Percentiles rank a stretch among this genome's conserved stretches.
Evolutionary conservation across 1,140 invertebrate species (phyloP).

Genomic region (Macrostomum lignano): DNA sequence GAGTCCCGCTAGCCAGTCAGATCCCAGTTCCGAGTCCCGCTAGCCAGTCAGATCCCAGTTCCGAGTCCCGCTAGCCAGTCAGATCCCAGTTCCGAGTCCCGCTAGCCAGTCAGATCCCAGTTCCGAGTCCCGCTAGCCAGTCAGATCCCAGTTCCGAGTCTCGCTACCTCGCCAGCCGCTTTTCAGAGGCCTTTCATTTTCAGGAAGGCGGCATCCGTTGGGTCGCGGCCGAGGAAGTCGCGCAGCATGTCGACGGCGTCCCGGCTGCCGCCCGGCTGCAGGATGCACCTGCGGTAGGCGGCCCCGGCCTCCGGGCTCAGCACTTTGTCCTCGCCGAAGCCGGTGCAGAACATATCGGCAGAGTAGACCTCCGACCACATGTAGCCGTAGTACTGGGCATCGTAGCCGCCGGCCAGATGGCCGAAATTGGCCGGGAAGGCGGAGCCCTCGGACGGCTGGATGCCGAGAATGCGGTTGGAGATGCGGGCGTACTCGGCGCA

Average conservation of each 20-base stretch:
- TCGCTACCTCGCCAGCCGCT: too few relatives aligned
- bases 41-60: too few relatives aligned
- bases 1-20: too few relatives aligned
- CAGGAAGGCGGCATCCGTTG: slow-evolving; percentile 30
- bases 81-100: too few relatives aligned
- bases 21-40: too few relatives aligned
- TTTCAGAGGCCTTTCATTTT: slow-evolving; percentile 8
- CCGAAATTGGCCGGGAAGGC: slow-evolving; percentile 32
- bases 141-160: too few relatives aligned
- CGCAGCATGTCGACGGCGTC: slow-evolving; percentile 30
- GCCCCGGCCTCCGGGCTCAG: slow-evolving; percentile 27
- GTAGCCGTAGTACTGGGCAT: slow-evolving; percentile 34
- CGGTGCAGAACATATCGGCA: slow-evolving; percentile 32
- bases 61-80: too few relatives aligned
- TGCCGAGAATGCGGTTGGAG: too few relatives aligned
- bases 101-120: too few relatives aligned
- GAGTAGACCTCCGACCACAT: slow-evolving; percentile 35
- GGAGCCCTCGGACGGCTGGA: slow-evolving; percentile 26
- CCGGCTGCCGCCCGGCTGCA: slow-evolving; percentile 29
- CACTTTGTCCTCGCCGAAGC: slow-evolving; percentile 26
- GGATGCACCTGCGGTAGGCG: slow-evolving; percentile 29
- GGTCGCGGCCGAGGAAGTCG: slow-evolving; percentile 32
- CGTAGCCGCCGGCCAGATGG: slow-evolving; percentile 32
- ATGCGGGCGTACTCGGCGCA: too few relatives aligned
- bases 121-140: too few relatives aligned